phyloP scores from a whole-genome alignment of 2,113 vertebrate genomes.

The Ameiurus melas region DNA sequence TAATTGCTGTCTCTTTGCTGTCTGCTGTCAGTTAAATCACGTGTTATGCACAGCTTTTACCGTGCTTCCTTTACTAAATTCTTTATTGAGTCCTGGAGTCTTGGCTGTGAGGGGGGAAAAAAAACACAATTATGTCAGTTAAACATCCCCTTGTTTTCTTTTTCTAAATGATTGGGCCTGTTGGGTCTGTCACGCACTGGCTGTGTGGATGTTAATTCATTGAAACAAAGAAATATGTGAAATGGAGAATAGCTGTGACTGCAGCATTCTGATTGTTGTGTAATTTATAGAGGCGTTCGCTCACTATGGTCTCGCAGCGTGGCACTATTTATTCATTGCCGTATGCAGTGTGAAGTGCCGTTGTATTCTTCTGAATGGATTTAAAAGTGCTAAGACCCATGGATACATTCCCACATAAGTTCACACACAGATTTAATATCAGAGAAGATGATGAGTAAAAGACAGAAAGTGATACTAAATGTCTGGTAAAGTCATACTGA shows the following conservation, averaged over 20 bases:
- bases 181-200: constrained; percentile 14
- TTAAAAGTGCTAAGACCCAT: constrained; percentile 12
- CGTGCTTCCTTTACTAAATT: constrained; percentile 8
- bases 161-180: neutral
- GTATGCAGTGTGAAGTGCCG: constrained; percentile 1
- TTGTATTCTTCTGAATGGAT: constrained; percentile 21
- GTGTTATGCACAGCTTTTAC: neutral
- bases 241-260: constrained; percentile 17
- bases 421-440: neutral
- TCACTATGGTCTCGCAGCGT: constrained; percentile 7
- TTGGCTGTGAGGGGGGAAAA: neutral
- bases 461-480: neutral
- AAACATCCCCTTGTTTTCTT: constrained; percentile 22
- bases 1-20: constrained; percentile 30
- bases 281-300: constrained; percentile 33
- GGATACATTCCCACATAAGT: neutral
- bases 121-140: constrained; percentile 29
- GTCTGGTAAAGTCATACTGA: neutral
- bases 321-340: constrained; percentile 23
- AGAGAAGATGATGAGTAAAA: neutral
- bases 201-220: constrained; percentile 33
- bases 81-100: neutral
- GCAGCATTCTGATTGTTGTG: constrained; percentile 25
- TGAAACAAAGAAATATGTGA: constrained; percentile 45
- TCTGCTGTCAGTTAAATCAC: constrained; percentile 19